Percentiles rank a stretch among this genome's conserved stretches.
Evolutionary conservation across 2,888 invertebrate genomes (phyloP).

Genomic region (Melipona bicolor): DNA sequence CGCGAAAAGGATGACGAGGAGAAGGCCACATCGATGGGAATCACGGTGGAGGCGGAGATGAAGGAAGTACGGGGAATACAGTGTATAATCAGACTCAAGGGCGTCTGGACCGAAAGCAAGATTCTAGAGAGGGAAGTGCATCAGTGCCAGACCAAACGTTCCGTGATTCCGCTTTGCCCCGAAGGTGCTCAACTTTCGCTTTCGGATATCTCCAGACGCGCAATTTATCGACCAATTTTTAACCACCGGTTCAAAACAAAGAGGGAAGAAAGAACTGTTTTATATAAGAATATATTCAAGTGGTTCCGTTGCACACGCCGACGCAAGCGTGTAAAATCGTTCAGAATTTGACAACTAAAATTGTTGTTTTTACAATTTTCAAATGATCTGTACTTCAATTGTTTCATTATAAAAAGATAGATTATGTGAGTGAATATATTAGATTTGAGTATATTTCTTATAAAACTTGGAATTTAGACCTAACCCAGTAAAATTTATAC

Average conservation of each 20-base stretch:
- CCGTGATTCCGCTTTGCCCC: constrained; percentile 70
- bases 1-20: constrained; percentile 65
- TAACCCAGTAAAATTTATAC: no score
- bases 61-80: constrained; percentile 59
- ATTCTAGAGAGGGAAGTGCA: constrained; percentile 75
- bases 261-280: neutral
- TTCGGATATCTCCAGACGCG: neutral
- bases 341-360: no score
- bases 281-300: no score
- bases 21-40: constrained; percentile 58
- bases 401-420: no score
- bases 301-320: no score
- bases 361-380: no score
- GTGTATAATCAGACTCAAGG: constrained; percentile 81
- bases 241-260: neutral
- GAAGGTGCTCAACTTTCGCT: constrained; percentile 72
- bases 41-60: constrained; percentile 40
- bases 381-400: no score
- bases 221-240: neutral
- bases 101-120: constrained; percentile 78
- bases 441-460: no score
- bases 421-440: no score
- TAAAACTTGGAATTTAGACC: no score
- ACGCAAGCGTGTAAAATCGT: no score
- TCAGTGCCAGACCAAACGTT: constrained; percentile 64